phyloP scores from a whole-genome alignment of 2,797 vertebrate genomes.

The Coracias cyanogaster region DNA sequence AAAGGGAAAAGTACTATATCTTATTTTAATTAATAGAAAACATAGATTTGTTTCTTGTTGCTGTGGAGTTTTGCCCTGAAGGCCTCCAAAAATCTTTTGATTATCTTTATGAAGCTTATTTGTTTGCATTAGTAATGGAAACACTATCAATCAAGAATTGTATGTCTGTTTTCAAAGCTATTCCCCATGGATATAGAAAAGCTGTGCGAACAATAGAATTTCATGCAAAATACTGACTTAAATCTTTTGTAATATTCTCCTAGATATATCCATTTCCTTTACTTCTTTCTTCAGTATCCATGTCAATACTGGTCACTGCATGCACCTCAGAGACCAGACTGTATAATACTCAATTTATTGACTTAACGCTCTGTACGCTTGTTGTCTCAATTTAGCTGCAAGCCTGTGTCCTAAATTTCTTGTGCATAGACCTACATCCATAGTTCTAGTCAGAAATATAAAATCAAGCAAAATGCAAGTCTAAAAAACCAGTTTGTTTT shows the following conservation, averaged over 20 bases:
- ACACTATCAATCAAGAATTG: not conserved
- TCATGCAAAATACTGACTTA: not conserved
- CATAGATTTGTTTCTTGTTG: not conserved
- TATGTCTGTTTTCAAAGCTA: not conserved
- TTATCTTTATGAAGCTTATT: not conserved
- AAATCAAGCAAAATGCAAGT: not conserved
- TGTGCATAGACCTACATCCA: not conserved
- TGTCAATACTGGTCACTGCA: not conserved
- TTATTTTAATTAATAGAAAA: slow-evolving; percentile 29
- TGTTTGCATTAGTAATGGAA: not conserved
- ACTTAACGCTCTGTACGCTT: not conserved
- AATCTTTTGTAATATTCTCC: not conserved
- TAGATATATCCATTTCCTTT: not conserved
- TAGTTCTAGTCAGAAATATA: not conserved
- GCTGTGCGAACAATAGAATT: rapidly evolving
- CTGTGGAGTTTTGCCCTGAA: not conserved
- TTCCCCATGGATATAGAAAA: not conserved
- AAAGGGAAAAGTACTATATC: not conserved
- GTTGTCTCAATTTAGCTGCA: not conserved
- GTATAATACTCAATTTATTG: not conserved
- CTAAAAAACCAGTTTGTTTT: not conserved
- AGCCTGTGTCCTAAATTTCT: not conserved
- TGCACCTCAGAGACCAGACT: not conserved
- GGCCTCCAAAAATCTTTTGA: not conserved
- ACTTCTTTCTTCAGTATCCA: not conserved